Percentiles rank a stretch among this genome's conserved stretches.
These are phyloP conservation scores for Nematostella vectensis DNA, from an alignment of 92 coral and sea anemone species.

Conservation along the genomic window DNA sequence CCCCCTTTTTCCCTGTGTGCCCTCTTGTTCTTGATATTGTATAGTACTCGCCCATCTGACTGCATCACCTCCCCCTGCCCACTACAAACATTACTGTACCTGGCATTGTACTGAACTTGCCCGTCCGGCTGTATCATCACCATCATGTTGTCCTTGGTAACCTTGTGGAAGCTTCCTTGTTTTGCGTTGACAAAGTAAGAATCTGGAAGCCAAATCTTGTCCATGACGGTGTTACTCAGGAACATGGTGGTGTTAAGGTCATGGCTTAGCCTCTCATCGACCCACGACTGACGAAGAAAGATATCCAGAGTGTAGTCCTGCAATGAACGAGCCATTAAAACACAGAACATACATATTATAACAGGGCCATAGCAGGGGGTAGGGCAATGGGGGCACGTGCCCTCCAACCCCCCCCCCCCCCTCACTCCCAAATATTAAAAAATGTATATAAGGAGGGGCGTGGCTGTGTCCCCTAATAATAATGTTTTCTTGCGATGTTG, in stretches of 20 bases:
- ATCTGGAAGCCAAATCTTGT: constrained; percentile 94
- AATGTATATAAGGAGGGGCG: too few species aligned
- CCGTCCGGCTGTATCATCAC: constrained; percentile 85
- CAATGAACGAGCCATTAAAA: background rate
- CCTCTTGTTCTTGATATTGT: too few species aligned
- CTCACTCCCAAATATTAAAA: too few species aligned
- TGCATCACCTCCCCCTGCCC: too few species aligned
- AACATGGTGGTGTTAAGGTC: constrained; percentile 70
- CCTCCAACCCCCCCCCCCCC: background rate
- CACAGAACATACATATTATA: background rate
- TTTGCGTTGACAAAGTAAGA: constrained; percentile 95
- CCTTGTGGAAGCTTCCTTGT: constrained; percentile 83
- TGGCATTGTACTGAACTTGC: constrained; percentile 63
- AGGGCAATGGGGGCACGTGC: too few species aligned
- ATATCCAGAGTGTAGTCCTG: constrained; percentile 90
- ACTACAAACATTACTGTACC: too few species aligned
- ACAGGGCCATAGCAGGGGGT: too few species aligned
- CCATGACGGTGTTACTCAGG: constrained; percentile 79
- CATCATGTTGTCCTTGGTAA: constrained; percentile 86
- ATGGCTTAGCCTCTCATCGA: constrained; percentile 76
- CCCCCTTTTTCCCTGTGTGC: too few species aligned
- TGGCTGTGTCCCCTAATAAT: too few species aligned
- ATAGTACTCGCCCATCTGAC: too few species aligned
- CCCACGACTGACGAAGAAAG: constrained; percentile 85
- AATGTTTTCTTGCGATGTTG: too few species aligned